Evolutionary conservation across 2,113 vertebrate genomes (phyloP), one percentile per base, ranked within the genome.

Genomic region (Mirounga angustirostris): DNA sequence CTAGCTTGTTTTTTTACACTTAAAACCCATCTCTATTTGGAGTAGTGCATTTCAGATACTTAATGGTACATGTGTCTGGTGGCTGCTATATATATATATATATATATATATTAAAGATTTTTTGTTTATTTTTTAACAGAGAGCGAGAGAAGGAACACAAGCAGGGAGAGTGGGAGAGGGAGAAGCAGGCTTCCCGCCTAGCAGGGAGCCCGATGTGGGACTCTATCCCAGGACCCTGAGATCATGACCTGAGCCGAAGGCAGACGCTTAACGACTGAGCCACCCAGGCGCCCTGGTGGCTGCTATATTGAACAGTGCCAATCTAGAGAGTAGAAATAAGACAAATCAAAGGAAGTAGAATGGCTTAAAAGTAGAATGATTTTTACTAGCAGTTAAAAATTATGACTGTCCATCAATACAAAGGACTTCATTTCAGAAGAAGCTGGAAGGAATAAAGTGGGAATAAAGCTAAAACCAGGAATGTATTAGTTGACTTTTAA

Each of bases 371-470:
- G 15, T 78, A 61, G 24, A 56, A 69, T 74, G 21, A 78, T 7
- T 84, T 94, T 82, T 78, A 85, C 28, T 89, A 63, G 14, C 6
- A 67, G 5, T 82, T 83, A 59, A 89, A 40, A 89, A 52, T 96
- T 71, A 78, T 59, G n/a, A 46, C 24, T 56, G 6, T 54, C 58
- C 10, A 90, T 30, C 71, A 89, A 80, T n/a, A 7, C 16, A 63
- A 7, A 4, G 36, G 50, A 69, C 26, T 78, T 95, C 59, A 61
- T 95, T 86, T 12, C 63, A 63, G 5, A 84, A n/a, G 19, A 69
- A 50, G 24, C 22, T 94, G 4, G n/a, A 73, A 73, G 19, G 36
- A 22, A 40, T 83, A 3, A 40, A 84, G 74, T 43, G 52, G n/a
- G 12, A 87, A 40, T 30, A 24, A 80, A 86, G 15, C 30, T 84